phyloP scores from a whole-genome alignment of 2,888 invertebrate species.

The Microchrysa polita region DNA sequence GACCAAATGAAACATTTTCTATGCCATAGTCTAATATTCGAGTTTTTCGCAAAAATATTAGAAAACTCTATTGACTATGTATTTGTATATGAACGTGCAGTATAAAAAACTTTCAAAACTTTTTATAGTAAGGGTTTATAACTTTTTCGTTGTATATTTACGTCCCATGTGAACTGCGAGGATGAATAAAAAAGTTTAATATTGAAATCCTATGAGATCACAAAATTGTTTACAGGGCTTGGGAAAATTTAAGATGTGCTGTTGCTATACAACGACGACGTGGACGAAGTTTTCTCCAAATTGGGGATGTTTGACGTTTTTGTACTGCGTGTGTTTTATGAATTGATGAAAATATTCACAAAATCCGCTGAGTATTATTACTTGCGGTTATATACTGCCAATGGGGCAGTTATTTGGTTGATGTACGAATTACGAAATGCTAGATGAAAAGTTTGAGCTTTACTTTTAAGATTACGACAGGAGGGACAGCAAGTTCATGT shows the following conservation, averaged over 20 bases:
- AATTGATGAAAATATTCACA: not conserved
- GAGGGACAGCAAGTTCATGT: no score
- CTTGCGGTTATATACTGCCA: not conserved
- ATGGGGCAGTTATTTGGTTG: no score
- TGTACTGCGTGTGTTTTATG: not conserved
- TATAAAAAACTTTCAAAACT: not conserved
- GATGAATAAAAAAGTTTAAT: conserved; percentile 7
- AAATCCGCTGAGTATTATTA: conserved; percentile 15
- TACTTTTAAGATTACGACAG: no score
- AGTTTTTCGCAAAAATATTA: not conserved
- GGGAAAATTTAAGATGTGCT: not conserved
- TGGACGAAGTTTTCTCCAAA: conserved; percentile 3
- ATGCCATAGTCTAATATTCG: not conserved
- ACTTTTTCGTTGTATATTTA: not conserved
- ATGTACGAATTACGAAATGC: no score
- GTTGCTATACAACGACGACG: not conserved
- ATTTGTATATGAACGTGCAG: no score
- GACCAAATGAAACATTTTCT: not conserved
- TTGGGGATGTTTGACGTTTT: no score
- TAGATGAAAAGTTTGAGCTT: no score
- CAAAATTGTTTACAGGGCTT: conserved; percentile 33
- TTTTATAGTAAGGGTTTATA: conserved; percentile 1
- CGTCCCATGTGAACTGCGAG: no score
- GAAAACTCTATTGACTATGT: conserved; percentile 17
- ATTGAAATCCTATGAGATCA: conserved; percentile 34